Evolutionary conservation across 1,140 invertebrate genomes (phyloP).

Genomic region (Aphis craccivora): DNA sequence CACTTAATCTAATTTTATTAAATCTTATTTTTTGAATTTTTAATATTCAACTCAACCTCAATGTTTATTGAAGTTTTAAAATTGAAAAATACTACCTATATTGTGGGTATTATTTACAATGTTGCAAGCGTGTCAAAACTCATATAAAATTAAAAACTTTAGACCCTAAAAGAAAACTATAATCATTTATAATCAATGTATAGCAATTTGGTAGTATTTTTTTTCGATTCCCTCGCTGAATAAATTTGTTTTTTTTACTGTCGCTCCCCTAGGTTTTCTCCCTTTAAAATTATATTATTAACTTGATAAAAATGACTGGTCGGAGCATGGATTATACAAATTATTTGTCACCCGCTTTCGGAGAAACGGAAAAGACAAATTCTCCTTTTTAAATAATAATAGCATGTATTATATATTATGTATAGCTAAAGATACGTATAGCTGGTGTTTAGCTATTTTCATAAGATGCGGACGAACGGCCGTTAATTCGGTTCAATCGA

Average conservation of each 20-base stretch:
- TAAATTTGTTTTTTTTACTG: not conserved
- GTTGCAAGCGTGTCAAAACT: not conserved
- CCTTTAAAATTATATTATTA: not conserved
- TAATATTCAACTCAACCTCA: too few relatives aligned
- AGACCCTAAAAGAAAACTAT: not conserved
- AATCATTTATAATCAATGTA: conserved; percentile 5
- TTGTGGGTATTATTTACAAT: too few relatives aligned
- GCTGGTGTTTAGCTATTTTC: not conserved
- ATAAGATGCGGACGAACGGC: not conserved
- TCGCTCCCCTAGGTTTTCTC: not conserved
- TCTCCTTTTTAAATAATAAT: conserved; percentile 3
- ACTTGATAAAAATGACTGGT: not conserved
- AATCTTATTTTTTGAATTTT: too few relatives aligned
- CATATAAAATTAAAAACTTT: not conserved
- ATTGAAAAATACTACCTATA: too few relatives aligned
- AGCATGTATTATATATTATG: not conserved
- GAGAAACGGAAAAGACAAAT: not conserved
- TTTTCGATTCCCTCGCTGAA: not conserved
- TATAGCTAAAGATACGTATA: not conserved
- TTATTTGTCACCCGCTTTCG: not conserved
- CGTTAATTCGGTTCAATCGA: not conserved
- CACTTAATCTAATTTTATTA: too few relatives aligned
- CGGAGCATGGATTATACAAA: conserved; percentile 3
- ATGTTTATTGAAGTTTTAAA: too few relatives aligned
- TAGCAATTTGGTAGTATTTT: not conserved